phyloP scores from a whole-genome alignment of 2,113 vertebrate species.

The Falcunculus frontatus region DNA sequence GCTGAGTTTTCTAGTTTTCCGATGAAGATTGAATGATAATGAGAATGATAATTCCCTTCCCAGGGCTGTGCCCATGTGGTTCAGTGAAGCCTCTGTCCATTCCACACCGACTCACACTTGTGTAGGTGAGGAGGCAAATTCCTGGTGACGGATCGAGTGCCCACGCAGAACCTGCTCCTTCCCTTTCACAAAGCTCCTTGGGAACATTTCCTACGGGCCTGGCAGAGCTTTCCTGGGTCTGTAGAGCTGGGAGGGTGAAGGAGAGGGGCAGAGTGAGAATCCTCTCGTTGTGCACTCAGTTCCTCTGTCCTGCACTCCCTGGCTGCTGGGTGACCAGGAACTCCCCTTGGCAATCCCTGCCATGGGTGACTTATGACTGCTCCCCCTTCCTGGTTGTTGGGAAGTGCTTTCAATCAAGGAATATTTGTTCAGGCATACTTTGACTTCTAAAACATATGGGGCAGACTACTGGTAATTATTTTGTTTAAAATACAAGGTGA shows the following conservation, averaged over 20 bases:
- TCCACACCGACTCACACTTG: neutral
- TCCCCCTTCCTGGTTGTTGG: neutral
- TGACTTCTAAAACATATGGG: neutral
- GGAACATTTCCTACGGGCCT: fast-evolving
- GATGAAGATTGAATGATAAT: neutral
- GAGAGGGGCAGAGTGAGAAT: neutral
- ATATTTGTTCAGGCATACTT: neutral
- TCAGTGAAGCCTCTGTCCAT: neutral
- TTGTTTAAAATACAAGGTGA: neutral
- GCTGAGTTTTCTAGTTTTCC: neutral
- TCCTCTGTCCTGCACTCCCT: neutral
- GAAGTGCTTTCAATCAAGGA: neutral
- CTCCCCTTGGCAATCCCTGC: neutral
- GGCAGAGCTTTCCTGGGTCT: neutral
- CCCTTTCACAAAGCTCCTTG: neutral
- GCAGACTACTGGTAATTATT: neutral
- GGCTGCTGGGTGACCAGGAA: neutral
- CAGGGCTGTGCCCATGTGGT: neutral
- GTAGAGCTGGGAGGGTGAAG: neutral
- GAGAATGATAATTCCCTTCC: neutral
- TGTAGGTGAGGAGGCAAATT: neutral
- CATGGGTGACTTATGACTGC: neutral
- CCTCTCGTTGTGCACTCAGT: neutral
- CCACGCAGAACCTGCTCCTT: neutral
- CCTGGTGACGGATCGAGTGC: neutral